Evolutionary conservation across 1,140 invertebrate species (phyloP), one percentile per base, ranked within the genome.

Genomic region (Delia radicum): DNA sequence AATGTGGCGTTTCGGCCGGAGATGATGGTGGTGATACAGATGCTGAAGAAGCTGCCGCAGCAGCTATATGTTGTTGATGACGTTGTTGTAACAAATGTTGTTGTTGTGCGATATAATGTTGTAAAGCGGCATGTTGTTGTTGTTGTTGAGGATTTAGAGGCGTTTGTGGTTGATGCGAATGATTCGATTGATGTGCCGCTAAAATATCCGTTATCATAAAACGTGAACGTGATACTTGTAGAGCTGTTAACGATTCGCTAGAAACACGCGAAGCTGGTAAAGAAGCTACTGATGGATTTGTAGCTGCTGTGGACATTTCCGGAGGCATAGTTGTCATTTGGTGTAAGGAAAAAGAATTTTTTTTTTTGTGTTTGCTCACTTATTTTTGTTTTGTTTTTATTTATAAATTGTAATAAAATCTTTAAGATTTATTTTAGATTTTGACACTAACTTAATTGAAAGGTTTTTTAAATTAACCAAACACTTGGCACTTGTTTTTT

Each of bases 121-220:
- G 81, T 75, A 82, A 65, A 12, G 81, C 81, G 10, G 78, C 79
- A 33, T 81, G 81, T 72, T 82, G 79, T 33, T 83, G 82, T 37
- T 83, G 81, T 28, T 80, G 78, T 0, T n/a, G 33, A 15, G 37
- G 13, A 28, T 27, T 48, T 27, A 24, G 71, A 13, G 21, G 24
- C 6, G 37, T 8, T 31, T 46, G 24, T 33, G 48, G 27, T 26
- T 29, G 24, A 13, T 28, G 48, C 5, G 46, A 1, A 8, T 62
- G 42, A 48, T 42, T 28, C 28, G 37, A 33, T 37, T 55, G 63
- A 28, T 62, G 31, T 21, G 61, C 90, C 67, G 91, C 92, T 73
- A 93, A 87, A 74, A 94, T 93, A 79, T 94, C 92, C 61, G 92
- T 93, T 87, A 93, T 93, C 93, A 93, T 93, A 86, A 93, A 94